These are phyloP conservation scores for Enteromius mattozi DNA, from an alignment of 2,797 vertebrate species.

Conservation along the genomic window DNA sequence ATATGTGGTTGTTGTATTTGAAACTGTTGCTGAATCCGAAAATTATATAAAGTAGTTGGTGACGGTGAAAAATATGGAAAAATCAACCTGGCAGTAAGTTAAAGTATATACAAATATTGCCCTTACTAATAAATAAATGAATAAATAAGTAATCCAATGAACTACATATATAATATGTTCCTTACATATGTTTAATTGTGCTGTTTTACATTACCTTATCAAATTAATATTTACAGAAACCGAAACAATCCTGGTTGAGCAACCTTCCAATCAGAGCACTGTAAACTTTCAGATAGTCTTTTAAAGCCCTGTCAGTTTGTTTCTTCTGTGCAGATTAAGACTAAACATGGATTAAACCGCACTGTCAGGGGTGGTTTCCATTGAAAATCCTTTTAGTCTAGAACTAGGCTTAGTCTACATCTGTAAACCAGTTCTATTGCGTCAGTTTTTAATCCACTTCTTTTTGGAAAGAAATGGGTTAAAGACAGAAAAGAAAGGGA, in stretches of 20 bases:
- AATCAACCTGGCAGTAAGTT: neutral
- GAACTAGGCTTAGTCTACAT: conserved; percentile 5
- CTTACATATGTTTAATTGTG: neutral
- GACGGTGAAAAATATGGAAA: neutral
- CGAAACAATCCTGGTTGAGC: neutral
- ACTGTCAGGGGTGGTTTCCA: conserved; percentile 1
- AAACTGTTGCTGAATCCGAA: neutral
- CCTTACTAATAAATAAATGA: neutral
- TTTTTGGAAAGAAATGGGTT: neutral
- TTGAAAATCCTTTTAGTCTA: conserved; percentile 10
- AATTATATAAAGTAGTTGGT: neutral
- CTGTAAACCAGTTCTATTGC: neutral
- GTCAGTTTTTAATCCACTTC: neutral
- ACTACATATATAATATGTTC: neutral
- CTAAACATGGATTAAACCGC: conserved; percentile 7
- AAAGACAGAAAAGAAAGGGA: neutral
- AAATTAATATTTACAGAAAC: neutral
- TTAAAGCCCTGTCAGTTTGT: neutral
- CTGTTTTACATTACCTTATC: neutral
- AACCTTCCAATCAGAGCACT: neutral
- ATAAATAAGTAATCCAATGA: neutral
- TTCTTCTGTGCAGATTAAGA: conserved; percentile 18
- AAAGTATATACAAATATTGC: too few relatives aligned
- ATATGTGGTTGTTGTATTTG: neutral
- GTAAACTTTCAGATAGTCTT: neutral